Percentiles rank a stretch among this genome's conserved stretches.
Conservation (phyloP, 2,888 invertebrate species). For the Drosophila acutilabella region DNA sequence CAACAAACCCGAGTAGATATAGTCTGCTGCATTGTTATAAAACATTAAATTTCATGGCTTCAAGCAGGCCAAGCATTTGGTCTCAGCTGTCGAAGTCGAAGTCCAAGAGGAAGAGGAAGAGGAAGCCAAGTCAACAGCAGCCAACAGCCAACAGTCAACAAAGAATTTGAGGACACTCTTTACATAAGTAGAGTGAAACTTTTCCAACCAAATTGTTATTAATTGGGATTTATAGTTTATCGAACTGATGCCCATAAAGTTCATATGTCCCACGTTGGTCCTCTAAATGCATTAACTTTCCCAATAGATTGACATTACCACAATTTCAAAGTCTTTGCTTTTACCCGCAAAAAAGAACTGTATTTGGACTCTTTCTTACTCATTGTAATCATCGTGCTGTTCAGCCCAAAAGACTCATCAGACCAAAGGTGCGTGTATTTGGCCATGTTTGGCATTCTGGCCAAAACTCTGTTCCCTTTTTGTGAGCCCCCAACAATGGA, state of each 20-base stretch:
- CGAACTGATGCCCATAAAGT: slow-evolving; percentile 49
- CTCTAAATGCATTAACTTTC: slow-evolving; percentile 33
- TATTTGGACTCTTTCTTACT: too few relatives aligned
- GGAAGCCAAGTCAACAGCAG: not conserved
- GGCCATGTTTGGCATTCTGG: slow-evolving; percentile 21
- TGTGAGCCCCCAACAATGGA: slow-evolving; percentile 55
- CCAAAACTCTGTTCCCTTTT: slow-evolving; percentile 39
- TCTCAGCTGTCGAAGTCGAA: slow-evolving; percentile 35
- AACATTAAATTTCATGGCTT: slow-evolving; percentile 65
- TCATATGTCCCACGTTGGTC: slow-evolving; percentile 44
- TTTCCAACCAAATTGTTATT: slow-evolving; percentile 75
- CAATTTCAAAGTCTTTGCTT: slow-evolving; percentile 3
- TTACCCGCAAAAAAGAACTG: not conserved
- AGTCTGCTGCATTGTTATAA: slow-evolving; percentile 50
- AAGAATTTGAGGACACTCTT: slow-evolving; percentile 18
- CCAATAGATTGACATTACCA: not conserved
- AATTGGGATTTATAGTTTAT: slow-evolving; percentile 79
- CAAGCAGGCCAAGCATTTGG: slow-evolving; percentile 38
- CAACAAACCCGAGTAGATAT: slow-evolving; percentile 9
- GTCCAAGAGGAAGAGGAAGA: too few relatives aligned
- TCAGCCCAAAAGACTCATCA: slow-evolving; percentile 7
- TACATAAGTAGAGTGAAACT: slow-evolving; percentile 50
- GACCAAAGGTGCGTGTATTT: slow-evolving; percentile 20
- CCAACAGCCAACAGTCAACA: not conserved
- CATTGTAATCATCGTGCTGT: not conserved